Evolutionary conservation across 1,140 invertebrate genomes (phyloP).

Genomic region (Sycobia sp.): DNA sequence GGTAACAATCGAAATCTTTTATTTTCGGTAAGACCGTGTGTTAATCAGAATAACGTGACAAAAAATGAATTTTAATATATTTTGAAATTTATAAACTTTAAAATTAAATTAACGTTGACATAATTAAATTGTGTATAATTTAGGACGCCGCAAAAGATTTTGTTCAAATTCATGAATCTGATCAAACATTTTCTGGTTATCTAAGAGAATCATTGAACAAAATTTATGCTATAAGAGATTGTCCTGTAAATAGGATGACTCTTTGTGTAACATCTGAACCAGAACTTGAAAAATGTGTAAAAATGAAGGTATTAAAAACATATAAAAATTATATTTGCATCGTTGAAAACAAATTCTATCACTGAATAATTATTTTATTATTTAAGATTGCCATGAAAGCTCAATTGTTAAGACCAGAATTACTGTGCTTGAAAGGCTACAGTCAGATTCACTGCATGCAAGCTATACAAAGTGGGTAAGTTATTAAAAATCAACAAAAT

Average conservation of each 20-base stretch:
- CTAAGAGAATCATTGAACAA: slow-evolving; percentile 68
- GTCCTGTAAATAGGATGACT: slow-evolving; percentile 78
- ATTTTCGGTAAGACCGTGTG: slow-evolving; percentile 66
- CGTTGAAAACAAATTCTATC: background rate
- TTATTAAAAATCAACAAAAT: too few species aligned
- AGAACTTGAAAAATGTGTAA: slow-evolving; percentile 90
- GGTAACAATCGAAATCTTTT: slow-evolving; percentile 70
- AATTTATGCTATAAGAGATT: slow-evolving; percentile 76
- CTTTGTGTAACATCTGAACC: slow-evolving; percentile 89
- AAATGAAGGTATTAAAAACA: slow-evolving; percentile 78
- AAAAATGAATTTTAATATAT: too few species aligned
- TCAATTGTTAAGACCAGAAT: slow-evolving; percentile 85
- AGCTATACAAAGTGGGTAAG: slow-evolving; percentile 71
- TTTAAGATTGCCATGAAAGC: slow-evolving; percentile 82
- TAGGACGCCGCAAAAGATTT: slow-evolving; percentile 77
- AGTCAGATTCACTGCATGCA: slow-evolving; percentile 92
- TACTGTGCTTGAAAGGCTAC: slow-evolving; percentile 83
- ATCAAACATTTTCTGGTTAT: slow-evolving; percentile 69
- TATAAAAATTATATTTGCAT: background rate
- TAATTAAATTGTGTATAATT: slow-evolving; percentile 10
- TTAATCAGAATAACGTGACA: too few species aligned
- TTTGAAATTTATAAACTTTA: too few species aligned
- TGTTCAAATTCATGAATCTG: slow-evolving; percentile 63
- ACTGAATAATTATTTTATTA: slow-evolving; percentile 5
- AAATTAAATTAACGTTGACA: too few species aligned